phyloP scores from a whole-genome alignment of 2,888 invertebrate species.

The Alviniconcha strummeri region DNA sequence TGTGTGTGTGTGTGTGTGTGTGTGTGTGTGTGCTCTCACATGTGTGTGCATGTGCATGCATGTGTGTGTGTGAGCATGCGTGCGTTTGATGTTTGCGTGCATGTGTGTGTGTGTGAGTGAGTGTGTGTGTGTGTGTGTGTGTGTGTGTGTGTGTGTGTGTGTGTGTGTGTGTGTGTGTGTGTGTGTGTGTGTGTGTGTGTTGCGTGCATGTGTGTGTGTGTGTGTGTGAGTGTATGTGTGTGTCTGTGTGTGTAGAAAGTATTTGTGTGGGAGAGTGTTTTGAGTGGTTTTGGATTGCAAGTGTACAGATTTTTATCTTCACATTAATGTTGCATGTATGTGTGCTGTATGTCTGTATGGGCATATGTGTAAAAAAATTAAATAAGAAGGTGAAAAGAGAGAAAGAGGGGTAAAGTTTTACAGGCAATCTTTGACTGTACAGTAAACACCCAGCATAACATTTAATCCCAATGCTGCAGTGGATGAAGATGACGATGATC shows the following conservation, averaged over 20 bases:
- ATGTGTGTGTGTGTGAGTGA: background rate
- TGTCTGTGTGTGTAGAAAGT: background rate
- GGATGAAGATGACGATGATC: slow-evolving; percentile 49
- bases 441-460: too few relatives aligned
- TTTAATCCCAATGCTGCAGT: too few relatives aligned
- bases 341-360: too few relatives aligned
- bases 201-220: background rate
- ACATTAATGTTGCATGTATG: too few relatives aligned
- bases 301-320: too few relatives aligned
- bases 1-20: background rate
- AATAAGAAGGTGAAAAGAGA: too few relatives aligned
- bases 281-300: too few relatives aligned
- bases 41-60: too few relatives aligned
- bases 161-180: background rate
- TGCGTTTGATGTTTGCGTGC: background rate
- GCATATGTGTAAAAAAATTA: too few relatives aligned
- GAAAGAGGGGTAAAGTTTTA: too few relatives aligned
- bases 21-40: background rate
- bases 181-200: background rate
- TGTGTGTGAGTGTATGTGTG: background rate
- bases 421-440: too few relatives aligned
- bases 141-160: background rate
- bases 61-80: background rate
- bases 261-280: too few relatives aligned
- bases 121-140: background rate